A percentile compares a stretch with the other conserved stretches of the same genome.
Conservation (phyloP, 2,113 vertebrate genomes). For the Chinchilla lanigera region DNA sequence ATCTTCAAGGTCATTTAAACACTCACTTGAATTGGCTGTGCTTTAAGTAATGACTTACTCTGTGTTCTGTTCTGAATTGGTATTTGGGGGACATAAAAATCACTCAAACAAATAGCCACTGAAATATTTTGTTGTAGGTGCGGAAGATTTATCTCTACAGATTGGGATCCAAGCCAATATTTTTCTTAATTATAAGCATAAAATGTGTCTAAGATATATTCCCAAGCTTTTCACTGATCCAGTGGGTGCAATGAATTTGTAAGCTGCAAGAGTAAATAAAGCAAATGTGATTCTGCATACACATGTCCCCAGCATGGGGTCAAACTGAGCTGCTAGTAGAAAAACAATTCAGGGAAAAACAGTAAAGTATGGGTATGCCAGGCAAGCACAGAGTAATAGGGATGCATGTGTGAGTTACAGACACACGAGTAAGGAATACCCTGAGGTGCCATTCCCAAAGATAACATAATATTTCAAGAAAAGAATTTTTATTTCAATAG, state of each 20-base stretch:
- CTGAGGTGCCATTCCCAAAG: neutral
- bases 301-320: slow-evolving; percentile 9
- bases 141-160: slow-evolving; percentile 63
- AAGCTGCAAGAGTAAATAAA: slow-evolving; percentile 72
- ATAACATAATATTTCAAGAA: neutral
- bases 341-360: neutral
- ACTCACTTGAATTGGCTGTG: slow-evolving; percentile 65
- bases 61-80: slow-evolving; percentile 74
- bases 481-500: neutral
- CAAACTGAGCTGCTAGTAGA: slow-evolving; percentile 14
- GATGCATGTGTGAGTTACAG: rapidly evolving
- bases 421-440: neutral
- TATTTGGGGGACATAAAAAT: slow-evolving; percentile 76
- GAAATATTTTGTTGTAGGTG: slow-evolving; percentile 62
- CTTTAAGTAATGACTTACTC: slow-evolving; percentile 70
- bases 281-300: slow-evolving; percentile 59
- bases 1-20: slow-evolving; percentile 68
- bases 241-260: slow-evolving; percentile 69
- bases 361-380: neutral
- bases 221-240: slow-evolving; percentile 68
- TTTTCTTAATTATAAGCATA: slow-evolving; percentile 81
- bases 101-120: slow-evolving; percentile 64
- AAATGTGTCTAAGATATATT: slow-evolving; percentile 79
- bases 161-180: slow-evolving; percentile 75
- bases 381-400: no score